Percentiles rank a stretch among this genome's conserved stretches.
These are phyloP conservation scores for Grus americana DNA, from an alignment of 2,113 vertebrate species.

Conservation along the genomic window DNA sequence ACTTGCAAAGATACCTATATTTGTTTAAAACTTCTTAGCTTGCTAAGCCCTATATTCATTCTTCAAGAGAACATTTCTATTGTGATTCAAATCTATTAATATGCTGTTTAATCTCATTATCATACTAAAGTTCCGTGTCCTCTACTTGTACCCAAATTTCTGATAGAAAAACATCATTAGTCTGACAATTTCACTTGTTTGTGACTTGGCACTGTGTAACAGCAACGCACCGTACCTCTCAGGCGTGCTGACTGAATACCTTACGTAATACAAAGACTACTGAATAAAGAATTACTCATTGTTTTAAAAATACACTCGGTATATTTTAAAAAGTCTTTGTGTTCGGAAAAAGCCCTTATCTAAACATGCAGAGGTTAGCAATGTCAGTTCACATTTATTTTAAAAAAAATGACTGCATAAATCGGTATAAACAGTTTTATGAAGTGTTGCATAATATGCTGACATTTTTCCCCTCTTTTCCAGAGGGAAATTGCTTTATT, in stretches of 20 bases:
- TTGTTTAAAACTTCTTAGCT: not conserved
- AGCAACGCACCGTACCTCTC: not conserved
- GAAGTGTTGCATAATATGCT: not conserved
- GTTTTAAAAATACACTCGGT: conserved; percentile 31
- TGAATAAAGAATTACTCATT: not conserved
- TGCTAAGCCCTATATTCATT: not conserved
- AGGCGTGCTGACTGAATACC: not conserved
- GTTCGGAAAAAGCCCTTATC: not conserved
- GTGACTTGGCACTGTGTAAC: not conserved
- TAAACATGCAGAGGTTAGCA: conserved; percentile 15
- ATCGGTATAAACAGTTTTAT: conserved; percentile 10
- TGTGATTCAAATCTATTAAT: not conserved
- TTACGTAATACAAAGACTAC: not conserved
- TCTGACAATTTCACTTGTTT: not conserved
- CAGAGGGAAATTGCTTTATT: not conserved
- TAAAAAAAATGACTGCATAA: not conserved
- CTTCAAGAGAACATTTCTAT: not conserved
- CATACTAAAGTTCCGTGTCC: not conserved
- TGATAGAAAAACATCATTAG: not conserved
- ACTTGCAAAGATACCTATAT: not conserved
- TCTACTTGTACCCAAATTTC: not conserved
- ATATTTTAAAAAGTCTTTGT: not conserved
- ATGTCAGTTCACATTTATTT: not conserved
- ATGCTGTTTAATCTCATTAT: not conserved
- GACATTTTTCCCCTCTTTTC: not conserved